Evolutionary conservation across 1,140 invertebrate genomes (phyloP), one percentile per base, ranked within the genome.

Genomic region (Lepidostoma basale): DNA sequence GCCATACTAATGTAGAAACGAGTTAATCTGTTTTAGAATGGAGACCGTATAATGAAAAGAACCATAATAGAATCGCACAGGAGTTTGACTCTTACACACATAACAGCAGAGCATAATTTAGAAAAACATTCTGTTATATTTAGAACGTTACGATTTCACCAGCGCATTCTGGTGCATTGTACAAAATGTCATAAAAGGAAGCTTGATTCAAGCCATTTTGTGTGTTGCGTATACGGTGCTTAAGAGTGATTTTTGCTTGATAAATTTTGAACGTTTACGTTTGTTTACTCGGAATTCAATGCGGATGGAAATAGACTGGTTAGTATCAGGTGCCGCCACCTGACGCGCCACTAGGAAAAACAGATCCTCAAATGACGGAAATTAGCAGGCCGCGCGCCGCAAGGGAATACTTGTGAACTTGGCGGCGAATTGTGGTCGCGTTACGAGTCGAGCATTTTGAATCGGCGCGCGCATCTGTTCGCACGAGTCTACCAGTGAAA

Each of bases 301-400:
- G 28, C 62, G 62, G 62, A 63, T 63, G 62, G 62, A 63, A 63
- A 63, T 63, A 63, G 62, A 63, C 49, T 33, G 47, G 20, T 45
- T 39, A 49, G 62, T 39, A 23, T 65, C 62, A 65, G 62, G 62
- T 65, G 62, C 49, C 26, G 33, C 62, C 62, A 65, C 62, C 62
- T 65, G 62, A 54, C 47, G 39, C 20, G 39, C 20, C 30, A 18
- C 14, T 26, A 30, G 52, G 52, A 56, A 56, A 56, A 56, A 18
- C 22, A 49, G 12, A 49, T 49, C 23, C n/a, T 23, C 23, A 49
- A 20, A 12, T n/a, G 45, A 49, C 2, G 20, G 8, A 12, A 9
- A n/a, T 23, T 49, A 23, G 18, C 45, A 3, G 45, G 1, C 18
- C n/a, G n/a, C n/a, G 6, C 12, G n/a, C 12, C 23, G 10, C 23